Evolutionary conservation across 2,113 vertebrate species (phyloP).

Genomic region (Notarius quadriscutis): DNA sequence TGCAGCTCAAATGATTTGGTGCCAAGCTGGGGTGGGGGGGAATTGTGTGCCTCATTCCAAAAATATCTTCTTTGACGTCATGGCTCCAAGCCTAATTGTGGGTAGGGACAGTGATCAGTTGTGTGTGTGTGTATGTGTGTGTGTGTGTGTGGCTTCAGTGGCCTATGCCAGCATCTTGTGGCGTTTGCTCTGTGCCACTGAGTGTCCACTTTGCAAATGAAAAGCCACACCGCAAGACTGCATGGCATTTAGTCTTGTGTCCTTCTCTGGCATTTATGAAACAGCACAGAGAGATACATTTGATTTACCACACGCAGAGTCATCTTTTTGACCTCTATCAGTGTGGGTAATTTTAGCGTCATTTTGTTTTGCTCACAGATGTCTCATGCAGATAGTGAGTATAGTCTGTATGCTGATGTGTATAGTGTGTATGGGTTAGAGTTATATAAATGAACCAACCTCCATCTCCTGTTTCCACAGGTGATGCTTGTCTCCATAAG

Average conservation of each 20-base stretch:
- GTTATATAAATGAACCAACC: slow-evolving; percentile 68
- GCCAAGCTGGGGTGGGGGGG: slow-evolving; percentile 55
- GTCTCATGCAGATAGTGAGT: slow-evolving; percentile 37
- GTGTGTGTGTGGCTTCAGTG: slow-evolving; percentile 40
- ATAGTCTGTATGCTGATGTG: slow-evolving; percentile 38
- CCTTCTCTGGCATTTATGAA: slow-evolving; percentile 28
- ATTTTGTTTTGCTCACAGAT: neutral
- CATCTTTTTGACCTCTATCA: slow-evolving; percentile 9
- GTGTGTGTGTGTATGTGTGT: slow-evolving; percentile 29
- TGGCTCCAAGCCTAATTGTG: slow-evolving; percentile 47
- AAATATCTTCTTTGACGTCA: slow-evolving; percentile 69
- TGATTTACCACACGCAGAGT: slow-evolving; percentile 30
- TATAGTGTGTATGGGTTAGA: neutral
- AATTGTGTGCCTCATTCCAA: slow-evolving; percentile 64
- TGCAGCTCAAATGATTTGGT: slow-evolving; percentile 65
- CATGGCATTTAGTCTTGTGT: slow-evolving; percentile 48
- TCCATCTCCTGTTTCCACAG: slow-evolving; percentile 83
- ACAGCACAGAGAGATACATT: slow-evolving; percentile 34
- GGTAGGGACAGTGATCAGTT: slow-evolving; percentile 50
- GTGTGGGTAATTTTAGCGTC: neutral
- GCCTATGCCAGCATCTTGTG: slow-evolving; percentile 68
- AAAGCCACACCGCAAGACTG: slow-evolving; percentile 56
- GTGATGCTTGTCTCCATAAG: slow-evolving; percentile 78
- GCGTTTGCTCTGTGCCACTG: slow-evolving; percentile 63
- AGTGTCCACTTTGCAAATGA: slow-evolving; percentile 60